Base-by-base conservation (phyloP, 2,113 vertebrate species). In the Siniperca chuatsi region DNA sequence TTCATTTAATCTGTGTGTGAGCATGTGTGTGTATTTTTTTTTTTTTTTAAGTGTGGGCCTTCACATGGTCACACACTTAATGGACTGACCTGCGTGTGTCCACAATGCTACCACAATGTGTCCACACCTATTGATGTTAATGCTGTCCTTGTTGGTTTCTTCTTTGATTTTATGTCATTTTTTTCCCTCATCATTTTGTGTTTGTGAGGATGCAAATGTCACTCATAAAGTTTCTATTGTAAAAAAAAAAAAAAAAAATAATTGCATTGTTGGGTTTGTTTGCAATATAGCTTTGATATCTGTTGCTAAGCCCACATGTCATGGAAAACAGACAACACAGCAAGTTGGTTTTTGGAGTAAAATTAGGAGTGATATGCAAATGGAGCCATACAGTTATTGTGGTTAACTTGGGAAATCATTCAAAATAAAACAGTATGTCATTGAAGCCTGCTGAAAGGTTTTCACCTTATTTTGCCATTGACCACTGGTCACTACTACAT, bases 131-230 rank as follows among this genome's bases (percentile, higher is more conserved):
- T 80, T 48, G 79, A 81, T 87, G 75, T 89, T 85, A 70, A 84
- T 76, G 82, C 80, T 86, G 82, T 87, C 58, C 69, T 81, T 57
- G 37, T 65, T 80, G 64, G 57, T 86, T 93, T 94, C 50, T 76
- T 66, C 29, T 74, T 93, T 82, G 58, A 77, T 85, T 86, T 67
- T 23, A 6, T 81, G 64, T 83, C 8, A 33, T 79, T 91, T 88
- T 25, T 25, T 83, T 85, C 13, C 88, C 55, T 89, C 79, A 87
- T 86, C 68, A 70, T 90, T 87, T 92, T 95, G 91, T 93, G 87
- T 92, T 92, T 86, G 90, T 92, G 90, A 90, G 87, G 79, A 87
- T 90, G 85, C 86, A 92, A 85, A 86, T 82, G 83, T 90, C 82
- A 86, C 89, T 84, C 81, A 92, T 87, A 85, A 88, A 80, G 79